A percentile compares a stretch with the other conserved stretches of the same genome.
Evolutionary conservation across 2,797 vertebrate genomes (phyloP).

Genomic region (Lemur catta): DNA sequence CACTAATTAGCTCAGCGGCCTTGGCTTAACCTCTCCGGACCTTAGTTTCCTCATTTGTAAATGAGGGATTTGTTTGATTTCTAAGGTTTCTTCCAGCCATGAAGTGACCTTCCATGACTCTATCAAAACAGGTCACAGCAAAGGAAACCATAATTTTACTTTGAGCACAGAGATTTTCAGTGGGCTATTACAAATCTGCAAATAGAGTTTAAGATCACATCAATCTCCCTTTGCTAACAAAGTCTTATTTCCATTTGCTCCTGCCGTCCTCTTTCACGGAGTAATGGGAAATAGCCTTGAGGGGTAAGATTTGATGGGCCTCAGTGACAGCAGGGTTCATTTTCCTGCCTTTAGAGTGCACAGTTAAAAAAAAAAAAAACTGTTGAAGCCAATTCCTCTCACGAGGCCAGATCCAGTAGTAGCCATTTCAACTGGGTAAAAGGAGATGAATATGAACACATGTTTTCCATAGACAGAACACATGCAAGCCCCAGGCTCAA

Average conservation of each 20-base stretch:
- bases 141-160: conserved; percentile 39
- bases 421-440: neutral
- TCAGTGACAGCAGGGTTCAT: neutral
- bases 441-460: neutral
- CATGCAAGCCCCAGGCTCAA: neutral
- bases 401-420: neutral
- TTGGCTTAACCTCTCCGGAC: conserved; percentile 12
- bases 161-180: neutral
- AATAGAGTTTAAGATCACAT: neutral
- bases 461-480: neutral
- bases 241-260: neutral
- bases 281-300: neutral
- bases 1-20: conserved; percentile 52
- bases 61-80: conserved; percentile 46
- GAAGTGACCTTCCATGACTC: conserved; percentile 7
- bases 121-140: conserved; percentile 18
- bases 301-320: neutral
- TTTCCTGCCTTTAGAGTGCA: neutral
- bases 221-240: neutral
- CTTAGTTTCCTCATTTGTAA: conserved; percentile 54
- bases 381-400: neutral
- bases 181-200: conserved; percentile 10
- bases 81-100: conserved; percentile 28
- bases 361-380: neutral
- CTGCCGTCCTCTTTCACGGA: neutral